phyloP scores from a whole-genome alignment of 1,140 invertebrate genomes.

The Drosophila leontia region DNA sequence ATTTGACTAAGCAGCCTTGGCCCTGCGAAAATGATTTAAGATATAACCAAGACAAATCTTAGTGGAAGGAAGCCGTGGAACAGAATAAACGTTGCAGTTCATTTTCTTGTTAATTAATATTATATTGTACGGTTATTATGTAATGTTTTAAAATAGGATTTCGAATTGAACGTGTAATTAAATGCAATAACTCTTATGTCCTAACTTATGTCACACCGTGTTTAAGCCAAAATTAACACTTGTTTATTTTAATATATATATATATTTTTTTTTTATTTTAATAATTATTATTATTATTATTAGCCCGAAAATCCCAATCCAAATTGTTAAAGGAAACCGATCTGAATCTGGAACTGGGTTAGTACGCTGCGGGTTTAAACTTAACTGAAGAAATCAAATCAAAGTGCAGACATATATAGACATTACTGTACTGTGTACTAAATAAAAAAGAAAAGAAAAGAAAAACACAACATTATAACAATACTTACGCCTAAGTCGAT shows the following conservation, averaged over 20 bases:
- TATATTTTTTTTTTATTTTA: neutral
- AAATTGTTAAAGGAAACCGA: conserved; percentile 6
- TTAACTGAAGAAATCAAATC: conserved; percentile 37
- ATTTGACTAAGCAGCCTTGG: conserved; percentile 31
- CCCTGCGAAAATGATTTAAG: conserved; percentile 26
- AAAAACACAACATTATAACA: conserved; percentile 29
- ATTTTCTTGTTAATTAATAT: conserved; percentile 73
- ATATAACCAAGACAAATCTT: conserved; percentile 50
- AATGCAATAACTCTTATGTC: conserved; percentile 61
- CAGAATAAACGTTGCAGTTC: conserved; percentile 55
- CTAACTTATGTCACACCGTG: conserved; percentile 50
- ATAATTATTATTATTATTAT: conserved; percentile 1
- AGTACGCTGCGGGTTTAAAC: conserved; percentile 2
- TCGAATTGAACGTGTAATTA: conserved; percentile 62
- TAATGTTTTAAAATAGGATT: conserved; percentile 68
- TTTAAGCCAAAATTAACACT: conserved; percentile 49
- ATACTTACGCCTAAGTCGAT: conserved; percentile 43
- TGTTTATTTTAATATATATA: neutral
- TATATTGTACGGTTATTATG: conserved; percentile 64
- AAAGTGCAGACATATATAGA: conserved; percentile 34
- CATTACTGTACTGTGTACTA: conserved; percentile 39
- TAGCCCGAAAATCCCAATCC: neutral
- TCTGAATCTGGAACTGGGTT: conserved; percentile 11
- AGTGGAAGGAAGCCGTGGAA: conserved; percentile 25
- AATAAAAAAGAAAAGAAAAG: neutral